A percentile compares a stretch with the other conserved stretches of the same genome.
phyloP scores from a whole-genome alignment of 92 coral and sea anemone genomes.

The Phenganax subtilis region DNA sequence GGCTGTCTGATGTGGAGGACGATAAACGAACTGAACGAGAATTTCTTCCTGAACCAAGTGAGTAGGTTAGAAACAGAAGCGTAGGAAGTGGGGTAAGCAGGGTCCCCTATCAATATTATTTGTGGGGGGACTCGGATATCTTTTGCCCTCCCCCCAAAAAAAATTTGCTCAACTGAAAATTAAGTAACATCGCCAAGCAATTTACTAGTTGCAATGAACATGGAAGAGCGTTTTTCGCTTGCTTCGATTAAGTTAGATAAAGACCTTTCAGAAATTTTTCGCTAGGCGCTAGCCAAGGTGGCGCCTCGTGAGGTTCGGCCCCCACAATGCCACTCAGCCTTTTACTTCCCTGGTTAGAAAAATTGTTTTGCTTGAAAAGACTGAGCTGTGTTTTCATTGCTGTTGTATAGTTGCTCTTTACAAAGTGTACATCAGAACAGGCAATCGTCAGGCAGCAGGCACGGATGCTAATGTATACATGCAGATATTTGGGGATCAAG shows the following conservation, averaged over 20 bases:
- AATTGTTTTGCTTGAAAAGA: background rate
- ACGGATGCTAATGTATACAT: slow-evolving; percentile 87
- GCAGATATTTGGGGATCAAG: slow-evolving; percentile 92
- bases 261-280: too few relatives aligned
- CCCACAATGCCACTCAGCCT: background rate
- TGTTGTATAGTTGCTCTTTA: slow-evolving; percentile 69
- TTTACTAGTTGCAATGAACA: too few relatives aligned
- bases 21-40: slow-evolving; percentile 65
- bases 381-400: background rate
- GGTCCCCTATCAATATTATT: too few relatives aligned
- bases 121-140: too few relatives aligned
- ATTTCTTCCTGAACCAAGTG: slow-evolving; percentile 59
- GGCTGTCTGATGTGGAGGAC: slow-evolving; percentile 78
- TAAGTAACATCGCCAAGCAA: too few relatives aligned
- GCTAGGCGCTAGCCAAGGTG: background rate
- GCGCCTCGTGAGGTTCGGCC: too few relatives aligned
- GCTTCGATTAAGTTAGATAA: too few relatives aligned
- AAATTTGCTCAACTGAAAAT: too few relatives aligned
- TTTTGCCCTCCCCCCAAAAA: too few relatives aligned
- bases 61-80: slow-evolving; percentile 1
- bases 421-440: slow-evolving; percentile 74
- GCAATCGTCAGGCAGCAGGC: slow-evolving; percentile 70
- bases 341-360: background rate
- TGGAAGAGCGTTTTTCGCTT: too few relatives aligned
- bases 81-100: too few relatives aligned